Evolutionary conservation across 2,113 vertebrate genomes (phyloP).

Genomic region (Stegostoma tigrinum): DNA sequence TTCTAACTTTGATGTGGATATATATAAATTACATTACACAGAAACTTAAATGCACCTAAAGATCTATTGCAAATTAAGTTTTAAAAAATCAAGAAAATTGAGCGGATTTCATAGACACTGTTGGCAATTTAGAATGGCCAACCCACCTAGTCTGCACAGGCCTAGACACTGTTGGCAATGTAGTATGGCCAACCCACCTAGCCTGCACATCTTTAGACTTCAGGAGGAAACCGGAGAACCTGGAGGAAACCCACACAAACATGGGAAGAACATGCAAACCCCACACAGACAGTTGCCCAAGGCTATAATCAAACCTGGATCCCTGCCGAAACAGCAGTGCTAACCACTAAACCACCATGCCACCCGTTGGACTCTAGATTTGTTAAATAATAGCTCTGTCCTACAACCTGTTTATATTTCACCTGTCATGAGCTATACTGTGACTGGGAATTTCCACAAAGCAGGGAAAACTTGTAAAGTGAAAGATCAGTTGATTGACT

Average conservation of each 20-base stretch:
- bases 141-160: too few relatives aligned
- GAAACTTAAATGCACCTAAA: neutral
- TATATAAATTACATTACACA: neutral
- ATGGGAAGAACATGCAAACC: too few relatives aligned
- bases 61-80: neutral
- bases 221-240: too few relatives aligned
- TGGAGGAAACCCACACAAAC: too few relatives aligned
- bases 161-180: too few relatives aligned
- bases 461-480: neutral
- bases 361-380: neutral
- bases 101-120: neutral
- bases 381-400: neutral
- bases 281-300: too few relatives aligned
- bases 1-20: neutral
- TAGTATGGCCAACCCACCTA: too few relatives aligned
- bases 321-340: too few relatives aligned
- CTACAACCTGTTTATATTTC: neutral
- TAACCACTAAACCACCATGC: too few relatives aligned
- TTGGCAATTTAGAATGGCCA: too few relatives aligned
- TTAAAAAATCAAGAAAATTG: neutral
- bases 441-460: neutral
- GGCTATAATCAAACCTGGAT: too few relatives aligned
- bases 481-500: neutral
- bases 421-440: neutral
- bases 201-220: too few relatives aligned